phyloP scores from a whole-genome alignment of 2,888 invertebrate species.

The Aleiodes leptofemur region DNA sequence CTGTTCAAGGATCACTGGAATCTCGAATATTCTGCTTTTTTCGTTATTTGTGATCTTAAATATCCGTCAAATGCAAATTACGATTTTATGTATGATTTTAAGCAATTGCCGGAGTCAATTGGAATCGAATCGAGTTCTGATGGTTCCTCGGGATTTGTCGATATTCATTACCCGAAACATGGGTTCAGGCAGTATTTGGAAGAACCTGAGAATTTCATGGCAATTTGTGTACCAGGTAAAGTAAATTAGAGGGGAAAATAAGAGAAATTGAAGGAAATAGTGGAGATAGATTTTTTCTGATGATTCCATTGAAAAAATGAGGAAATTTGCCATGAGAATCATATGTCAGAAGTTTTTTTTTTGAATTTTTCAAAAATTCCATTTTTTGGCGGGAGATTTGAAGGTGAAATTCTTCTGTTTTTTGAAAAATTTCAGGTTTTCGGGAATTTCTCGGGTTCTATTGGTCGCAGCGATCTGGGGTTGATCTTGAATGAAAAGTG shows the following conservation, averaged over 20 bases:
- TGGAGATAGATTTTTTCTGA: neutral
- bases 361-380: too few species aligned
- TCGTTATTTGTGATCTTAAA: slow-evolving; percentile 71
- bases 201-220: slow-evolving; percentile 48
- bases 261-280: too few species aligned
- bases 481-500: too few species aligned
- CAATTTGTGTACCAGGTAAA: slow-evolving; percentile 57
- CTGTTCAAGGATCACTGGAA: slow-evolving; percentile 75
- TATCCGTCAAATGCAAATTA: slow-evolving; percentile 48
- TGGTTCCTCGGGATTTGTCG: slow-evolving; percentile 45
- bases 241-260: too few species aligned
- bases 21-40: slow-evolving; percentile 74
- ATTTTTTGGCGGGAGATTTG: too few species aligned
- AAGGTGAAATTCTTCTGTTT: too few species aligned
- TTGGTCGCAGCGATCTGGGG: too few species aligned
- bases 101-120: slow-evolving; percentile 52
- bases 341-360: too few species aligned
- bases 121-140: slow-evolving; percentile 38
- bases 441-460: too few species aligned
- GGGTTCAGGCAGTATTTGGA: slow-evolving; percentile 43
- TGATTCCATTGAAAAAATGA: too few species aligned
- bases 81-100: slow-evolving; percentile 35
- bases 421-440: too few species aligned
- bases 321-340: too few species aligned
- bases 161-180: slow-evolving; percentile 39